Evolutionary conservation across 2,888 invertebrate genomes (phyloP).

Genomic region (Apomyelois bistriatella): DNA sequence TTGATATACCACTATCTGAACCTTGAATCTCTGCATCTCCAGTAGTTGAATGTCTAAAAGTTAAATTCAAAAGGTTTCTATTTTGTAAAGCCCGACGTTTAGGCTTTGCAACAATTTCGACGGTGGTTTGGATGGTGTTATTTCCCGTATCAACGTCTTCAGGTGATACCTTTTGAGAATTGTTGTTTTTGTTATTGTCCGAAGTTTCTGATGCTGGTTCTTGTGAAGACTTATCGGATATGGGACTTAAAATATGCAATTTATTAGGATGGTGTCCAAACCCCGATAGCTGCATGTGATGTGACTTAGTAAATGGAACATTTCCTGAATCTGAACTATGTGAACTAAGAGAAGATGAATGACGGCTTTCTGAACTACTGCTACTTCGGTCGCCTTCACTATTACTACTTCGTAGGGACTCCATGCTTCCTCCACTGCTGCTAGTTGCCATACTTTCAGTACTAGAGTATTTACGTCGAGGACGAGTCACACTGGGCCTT

Average conservation of each 20-base stretch:
- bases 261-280: conserved; percentile 87
- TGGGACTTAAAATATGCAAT: conserved; percentile 92
- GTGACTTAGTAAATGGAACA: conserved; percentile 80
- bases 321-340: conserved; percentile 91
- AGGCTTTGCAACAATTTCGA: conserved; percentile 77
- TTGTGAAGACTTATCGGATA: conserved; percentile 93
- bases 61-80: conserved; percentile 85
- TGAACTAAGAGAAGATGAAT: conserved; percentile 91
- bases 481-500: conserved; percentile 73
- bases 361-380: conserved; percentile 90
- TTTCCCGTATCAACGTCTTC: conserved; percentile 79
- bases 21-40: conserved; percentile 89
- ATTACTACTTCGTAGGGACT: conserved; percentile 91
- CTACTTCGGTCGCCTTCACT: conserved; percentile 93
- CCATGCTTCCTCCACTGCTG: conserved; percentile 93
- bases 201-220: conserved; percentile 91
- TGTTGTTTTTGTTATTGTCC: conserved; percentile 89
- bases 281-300: conserved; percentile 82
- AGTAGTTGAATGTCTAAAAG: conserved; percentile 81
- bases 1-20: conserved; percentile 93
- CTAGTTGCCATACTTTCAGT: conserved; percentile 94
- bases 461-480: conserved; percentile 85
- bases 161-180: conserved; percentile 88
- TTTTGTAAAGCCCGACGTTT: conserved; percentile 86
- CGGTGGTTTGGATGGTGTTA: conserved; percentile 65